Base-by-base conservation (phyloP, 2,113 vertebrate species). In the Corythornis cristatus region DNA sequence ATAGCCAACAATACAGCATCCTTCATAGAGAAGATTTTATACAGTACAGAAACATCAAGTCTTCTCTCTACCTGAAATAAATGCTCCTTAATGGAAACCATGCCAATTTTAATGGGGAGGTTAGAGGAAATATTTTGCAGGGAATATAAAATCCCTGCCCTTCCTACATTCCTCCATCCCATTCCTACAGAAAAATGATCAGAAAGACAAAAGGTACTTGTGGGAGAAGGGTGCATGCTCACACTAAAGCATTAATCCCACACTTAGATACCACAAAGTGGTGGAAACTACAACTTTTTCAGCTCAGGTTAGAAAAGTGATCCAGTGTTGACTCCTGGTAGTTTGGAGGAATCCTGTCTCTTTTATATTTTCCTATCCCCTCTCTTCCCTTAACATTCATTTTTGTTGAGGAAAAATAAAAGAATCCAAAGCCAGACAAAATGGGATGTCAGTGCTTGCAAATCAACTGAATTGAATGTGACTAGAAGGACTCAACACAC, bases 71-170 rank as follows among this genome's bases (percentile, higher is more conserved):
- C 90, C 85, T 94, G 88, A 83, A 75, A 7, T 86, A 76, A 96
- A 96, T 93, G 93, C n/a, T 83, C 79, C 70, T 22, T 95, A 96
- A 97, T 96, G 86, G 96, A 95, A 95, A 57, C 76, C 42, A 62
- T 37, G 26, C 9, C 46, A 50, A 76, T 58, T 96, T 95, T 92
- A 64, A 57, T 87, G 73, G 64, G 40, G 54, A 37, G 58, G 80
- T 89, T 89, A 95, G 64, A 96, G 92, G 77, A 93, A 91, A 89
- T 95, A 86, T 96, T 96, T 50, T 94, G 95, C 88, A 97, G 78
- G 90, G 66, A 89, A 96, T 92, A 78, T 73, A 86, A 94, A 68
- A 35, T 81, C 53, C 53, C 70, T 90, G 45, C 19, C 40, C 8
- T 68, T 66, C 60, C 22, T 19, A 31, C 20, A 8, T 23, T 10